Base-by-base conservation (phyloP, 1,140 invertebrate genomes). In the Drosophila tropicalis region DNA sequence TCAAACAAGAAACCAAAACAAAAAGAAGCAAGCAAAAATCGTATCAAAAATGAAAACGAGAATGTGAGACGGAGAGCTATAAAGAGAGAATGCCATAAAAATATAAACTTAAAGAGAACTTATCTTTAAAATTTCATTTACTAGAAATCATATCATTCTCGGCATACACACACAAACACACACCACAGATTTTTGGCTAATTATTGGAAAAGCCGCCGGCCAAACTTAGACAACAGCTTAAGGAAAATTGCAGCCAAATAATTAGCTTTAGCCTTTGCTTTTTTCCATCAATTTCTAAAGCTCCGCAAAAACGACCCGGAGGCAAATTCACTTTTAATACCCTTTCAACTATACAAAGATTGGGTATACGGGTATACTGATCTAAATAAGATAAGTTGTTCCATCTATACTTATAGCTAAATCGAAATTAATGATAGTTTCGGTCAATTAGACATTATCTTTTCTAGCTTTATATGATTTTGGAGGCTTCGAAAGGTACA, bases 241-340 rank as follows among this genome's bases (percentile, higher is more conserved):
- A 51, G 34, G 15, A 7, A n/a, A 54, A 57, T 57, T 70, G 66
- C 54, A 56, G 47, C 74, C 56, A 32, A 65, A 63, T 77, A 79
- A 79, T 79, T 79, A 79, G 77, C 70, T 73, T 79, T 77, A 73
- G 74, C 44, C 10, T 51, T 51, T 51, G 44, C 44, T 47, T 51
- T 79, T 72, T 41, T 19, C 63, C 72, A 61, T 68, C 72, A 79
- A 71, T 70, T 78, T 71, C 58, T 67, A 65, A 73, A 73, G 62
- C 61, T 58, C 32, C 32, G 40, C 32, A 64, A 57, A 58, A 34
- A 65, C 19, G 56, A 39, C 44, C 44, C 68, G 57, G 68, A 55
- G 56, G 62, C 72, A 70, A 67, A 36, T 22, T 51, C 44, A 51
- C 44, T 22, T 3, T 22, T 3, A 10, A 17, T 47, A 51, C 44